Conservation (phyloP, 2,113 vertebrate species). For the Oenanthe melanoleuca region DNA sequence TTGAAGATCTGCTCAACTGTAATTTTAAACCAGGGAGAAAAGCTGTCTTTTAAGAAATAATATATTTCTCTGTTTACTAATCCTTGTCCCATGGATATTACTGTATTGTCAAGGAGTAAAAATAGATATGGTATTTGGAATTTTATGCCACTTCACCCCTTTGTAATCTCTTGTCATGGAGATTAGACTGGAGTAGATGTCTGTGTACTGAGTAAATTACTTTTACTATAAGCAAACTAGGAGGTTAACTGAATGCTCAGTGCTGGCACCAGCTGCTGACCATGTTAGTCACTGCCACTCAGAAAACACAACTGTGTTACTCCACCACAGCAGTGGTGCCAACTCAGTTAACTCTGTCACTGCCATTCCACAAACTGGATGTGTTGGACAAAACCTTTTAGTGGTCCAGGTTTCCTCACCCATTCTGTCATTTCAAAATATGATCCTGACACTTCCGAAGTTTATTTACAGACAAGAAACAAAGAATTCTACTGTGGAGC, state of each 20-base stretch:
- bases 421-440: neutral
- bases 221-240: conserved; percentile 52
- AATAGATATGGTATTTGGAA: conserved; percentile 27
- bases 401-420: neutral
- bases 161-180: conserved; percentile 33
- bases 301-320: neutral
- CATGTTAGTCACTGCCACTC: conserved; percentile 30
- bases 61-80: conserved; percentile 30
- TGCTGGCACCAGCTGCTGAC: conserved; percentile 46
- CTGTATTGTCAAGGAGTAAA: conserved; percentile 20
- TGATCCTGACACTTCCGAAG: neutral
- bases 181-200: conserved; percentile 22
- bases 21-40: conserved; percentile 17
- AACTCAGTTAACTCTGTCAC: neutral
- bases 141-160: conserved; percentile 37
- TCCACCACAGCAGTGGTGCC: neutral
- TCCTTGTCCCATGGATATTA: conserved; percentile 19
- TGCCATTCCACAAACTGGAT: neutral
- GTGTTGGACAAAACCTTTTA: neutral
- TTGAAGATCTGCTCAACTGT: neutral
- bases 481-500: neutral
- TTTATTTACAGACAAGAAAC: neutral
- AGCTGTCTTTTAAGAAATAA: conserved; percentile 4
- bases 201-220: conserved; percentile 30
- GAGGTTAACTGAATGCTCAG: conserved; percentile 42